Conservation (phyloP, 2,797 vertebrate genomes). For the Siniperca scherzeri region DNA sequence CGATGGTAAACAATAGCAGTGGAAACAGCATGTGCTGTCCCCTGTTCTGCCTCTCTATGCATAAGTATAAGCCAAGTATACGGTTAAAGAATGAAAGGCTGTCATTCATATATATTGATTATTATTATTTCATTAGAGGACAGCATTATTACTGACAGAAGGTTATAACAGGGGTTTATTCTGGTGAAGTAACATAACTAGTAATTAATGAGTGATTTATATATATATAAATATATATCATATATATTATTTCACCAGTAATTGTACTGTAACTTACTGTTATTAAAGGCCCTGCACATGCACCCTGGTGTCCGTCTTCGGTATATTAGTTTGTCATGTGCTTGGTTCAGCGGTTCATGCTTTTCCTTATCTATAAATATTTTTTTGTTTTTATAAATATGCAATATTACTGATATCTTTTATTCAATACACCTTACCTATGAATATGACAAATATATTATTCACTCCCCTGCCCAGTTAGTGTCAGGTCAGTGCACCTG, state of each 20-base stretch:
- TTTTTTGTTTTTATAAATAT: background rate
- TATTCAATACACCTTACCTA: background rate
- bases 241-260: background rate
- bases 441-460: too few species aligned
- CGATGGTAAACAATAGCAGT: slow-evolving; percentile 26
- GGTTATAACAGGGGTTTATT: background rate
- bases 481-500: too few species aligned
- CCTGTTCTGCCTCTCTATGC: slow-evolving; percentile 11
- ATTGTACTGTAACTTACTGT: background rate
- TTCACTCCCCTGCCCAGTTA: too few species aligned
- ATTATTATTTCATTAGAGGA: slow-evolving; percentile 21
- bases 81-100: background rate
- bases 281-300: background rate
- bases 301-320: too few species aligned
- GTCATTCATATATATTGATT: background rate
- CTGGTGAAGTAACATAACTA: background rate
- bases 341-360: too few species aligned
- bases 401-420: background rate
- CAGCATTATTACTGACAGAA: background rate
- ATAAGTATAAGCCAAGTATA: background rate
- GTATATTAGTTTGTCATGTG: too few species aligned
- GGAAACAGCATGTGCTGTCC: background rate
- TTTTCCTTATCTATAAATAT: too few species aligned
- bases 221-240: too few species aligned
- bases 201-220: too few species aligned